phyloP scores from a whole-genome alignment of 2,888 invertebrate genomes.

The Metellina segmentata region DNA sequence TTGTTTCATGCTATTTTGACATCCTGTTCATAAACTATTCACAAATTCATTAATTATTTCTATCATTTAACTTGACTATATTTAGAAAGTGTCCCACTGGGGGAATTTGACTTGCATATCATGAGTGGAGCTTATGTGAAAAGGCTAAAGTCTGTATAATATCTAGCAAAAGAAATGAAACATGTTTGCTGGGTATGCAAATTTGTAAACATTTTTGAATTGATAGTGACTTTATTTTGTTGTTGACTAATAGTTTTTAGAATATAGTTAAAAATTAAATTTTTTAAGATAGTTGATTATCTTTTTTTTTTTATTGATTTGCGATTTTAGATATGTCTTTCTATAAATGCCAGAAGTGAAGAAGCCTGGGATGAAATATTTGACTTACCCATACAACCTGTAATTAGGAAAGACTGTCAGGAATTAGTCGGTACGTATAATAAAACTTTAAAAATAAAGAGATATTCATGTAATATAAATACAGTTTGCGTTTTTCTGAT shows the following conservation, averaged over 20 bases:
- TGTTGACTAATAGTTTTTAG: not conserved
- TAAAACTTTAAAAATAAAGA: not conserved
- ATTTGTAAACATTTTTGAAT: not conserved
- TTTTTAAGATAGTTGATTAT: too few species aligned
- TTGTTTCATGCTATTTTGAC: too few species aligned
- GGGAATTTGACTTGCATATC: too few species aligned
- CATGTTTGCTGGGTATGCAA: not conserved
- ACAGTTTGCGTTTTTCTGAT: not conserved
- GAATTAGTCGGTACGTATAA: conserved; percentile 87
- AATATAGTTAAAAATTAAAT: too few species aligned
- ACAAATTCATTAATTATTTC: too few species aligned
- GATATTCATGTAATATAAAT: not conserved
- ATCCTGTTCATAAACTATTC: too few species aligned
- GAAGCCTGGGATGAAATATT: conserved; percentile 96
- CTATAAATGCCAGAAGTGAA: conserved; percentile 89
- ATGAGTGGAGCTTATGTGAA: too few species aligned
- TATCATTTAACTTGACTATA: too few species aligned
- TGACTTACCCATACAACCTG: conserved; percentile 95
- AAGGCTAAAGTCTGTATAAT: not conserved
- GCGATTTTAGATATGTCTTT: conserved; percentile 85
- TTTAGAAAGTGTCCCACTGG: too few species aligned
- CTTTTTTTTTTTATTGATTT: not conserved
- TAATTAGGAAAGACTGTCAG: conserved; percentile 93
- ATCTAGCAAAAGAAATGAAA: not conserved
- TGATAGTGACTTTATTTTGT: not conserved